A percentile compares a stretch with the other conserved stretches of the same genome.
Conservation (phyloP, 2,113 vertebrate species). For the Gambusia holbrooki region DNA sequence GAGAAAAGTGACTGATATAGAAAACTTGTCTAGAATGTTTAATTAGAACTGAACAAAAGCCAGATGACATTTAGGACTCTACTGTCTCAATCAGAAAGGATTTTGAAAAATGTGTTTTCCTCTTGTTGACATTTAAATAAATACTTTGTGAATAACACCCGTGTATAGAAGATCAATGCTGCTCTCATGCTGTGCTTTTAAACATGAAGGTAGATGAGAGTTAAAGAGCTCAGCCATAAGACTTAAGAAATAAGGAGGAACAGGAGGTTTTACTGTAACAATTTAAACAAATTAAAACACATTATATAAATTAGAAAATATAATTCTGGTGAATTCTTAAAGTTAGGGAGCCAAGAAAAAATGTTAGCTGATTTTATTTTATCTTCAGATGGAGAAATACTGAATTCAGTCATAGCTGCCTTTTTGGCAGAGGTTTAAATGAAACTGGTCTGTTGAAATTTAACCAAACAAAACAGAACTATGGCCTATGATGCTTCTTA, state of each 20-base stretch:
- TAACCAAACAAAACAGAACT: no score
- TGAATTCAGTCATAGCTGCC: not conserved
- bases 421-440: not conserved
- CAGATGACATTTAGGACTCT: not conserved
- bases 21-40: not conserved
- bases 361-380: not conserved
- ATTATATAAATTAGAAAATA: not conserved
- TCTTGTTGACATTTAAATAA: conserved; percentile 1
- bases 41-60: not conserved
- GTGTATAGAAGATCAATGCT: not conserved
- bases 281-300: not conserved
- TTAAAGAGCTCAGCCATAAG: not conserved
- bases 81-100: not conserved
- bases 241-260: not conserved
- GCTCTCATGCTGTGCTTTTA: not conserved
- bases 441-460: not conserved
- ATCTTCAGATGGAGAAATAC: not conserved
- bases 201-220: not conserved
- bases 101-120: conserved; percentile 1
- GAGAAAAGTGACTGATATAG: not conserved
- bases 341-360: not conserved
- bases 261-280: not conserved
- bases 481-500: no score
- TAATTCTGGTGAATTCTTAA: not conserved
- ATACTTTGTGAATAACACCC: not conserved